phyloP scores from a whole-genome alignment of 2,888 invertebrate species.

The Julus scandinavius region DNA sequence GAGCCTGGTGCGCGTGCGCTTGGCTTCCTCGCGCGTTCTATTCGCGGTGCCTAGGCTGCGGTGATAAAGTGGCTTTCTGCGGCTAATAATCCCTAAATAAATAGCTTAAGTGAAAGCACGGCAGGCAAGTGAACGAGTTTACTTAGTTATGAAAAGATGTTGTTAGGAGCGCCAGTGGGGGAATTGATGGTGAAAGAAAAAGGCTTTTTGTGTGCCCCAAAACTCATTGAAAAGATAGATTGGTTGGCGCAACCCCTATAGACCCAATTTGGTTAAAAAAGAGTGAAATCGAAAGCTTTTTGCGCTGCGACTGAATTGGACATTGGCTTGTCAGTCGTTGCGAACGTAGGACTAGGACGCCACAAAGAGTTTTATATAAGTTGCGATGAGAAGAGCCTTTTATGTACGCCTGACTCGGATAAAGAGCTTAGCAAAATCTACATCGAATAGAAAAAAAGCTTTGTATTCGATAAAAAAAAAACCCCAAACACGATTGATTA shows the following conservation, averaged over 20 bases:
- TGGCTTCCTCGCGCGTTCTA: neutral
- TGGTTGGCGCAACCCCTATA: constrained; percentile 39
- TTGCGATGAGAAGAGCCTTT: constrained; percentile 39
- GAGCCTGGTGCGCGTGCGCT: neutral
- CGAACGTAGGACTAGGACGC: constrained; percentile 7
- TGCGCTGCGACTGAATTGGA: neutral
- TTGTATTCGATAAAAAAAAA: constrained; percentile 28
- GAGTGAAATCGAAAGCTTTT: constrained; percentile 42
- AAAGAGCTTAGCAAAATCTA: constrained; percentile 42
- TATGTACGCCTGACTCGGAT: constrained; percentile 19
- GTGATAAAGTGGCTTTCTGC: constrained; percentile 49
- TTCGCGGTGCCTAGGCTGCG: neutral
- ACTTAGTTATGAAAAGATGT: constrained; percentile 35
- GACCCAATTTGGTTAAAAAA: constrained; percentile 35
- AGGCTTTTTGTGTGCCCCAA: constrained; percentile 39
- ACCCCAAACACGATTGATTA: constrained; percentile 37
- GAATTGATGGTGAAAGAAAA: constrained; percentile 37
- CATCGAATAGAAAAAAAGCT: constrained; percentile 42
- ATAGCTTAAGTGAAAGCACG: constrained; percentile 45
- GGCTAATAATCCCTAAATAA: constrained; percentile 50
- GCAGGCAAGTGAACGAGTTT: constrained; percentile 45
- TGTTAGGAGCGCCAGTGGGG: constrained; percentile 17
- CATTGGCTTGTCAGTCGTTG: neutral
- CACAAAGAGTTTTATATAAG: constrained; percentile 26
- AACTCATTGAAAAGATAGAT: constrained; percentile 29